Base-by-base conservation (phyloP, 2,797 vertebrate species). In the Sebastes alutus region DNA sequence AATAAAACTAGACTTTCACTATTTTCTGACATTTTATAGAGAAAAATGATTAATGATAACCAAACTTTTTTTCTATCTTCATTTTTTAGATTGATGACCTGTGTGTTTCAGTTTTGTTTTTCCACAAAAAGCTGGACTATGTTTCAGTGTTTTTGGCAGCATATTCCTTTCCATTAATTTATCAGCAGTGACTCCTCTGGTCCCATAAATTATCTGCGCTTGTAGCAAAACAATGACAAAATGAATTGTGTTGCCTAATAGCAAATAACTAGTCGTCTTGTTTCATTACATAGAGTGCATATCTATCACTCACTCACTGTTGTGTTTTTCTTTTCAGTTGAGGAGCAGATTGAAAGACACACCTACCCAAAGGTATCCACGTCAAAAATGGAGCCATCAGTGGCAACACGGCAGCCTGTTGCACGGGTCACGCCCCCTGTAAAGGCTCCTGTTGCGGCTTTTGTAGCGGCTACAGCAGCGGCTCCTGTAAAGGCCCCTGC, bases 321-420 rank as follows among this genome's bases (percentile, higher is more conserved):
- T 5, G 1, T 32, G 2, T 66, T 66, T 56, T 22, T 80, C 30
- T 5, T 23, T 75, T 80, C 84, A 98, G 98, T 99, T 77, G 97
- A 98, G 72, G 96, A 97, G 88, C 92, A 92, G 75, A 95, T 93
- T 16, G 93, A 97, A 79, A 80, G 92, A 2, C 56, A 82, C 3
- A 27, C 61, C 54, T 78, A 81, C 0, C 74, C 77, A n/a, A 76
- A 82, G 49, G 79, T 70, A n/a, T 78, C 92, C 33, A 32, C 77
- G 81, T 71, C 61, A 61, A 88, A 80, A 64, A 75, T 35, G 2
- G 83, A 94, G 61, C 64, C 88, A 2, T 56, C 85, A 22, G 83
- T 30, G 4, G 35, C 83, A 25, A 75, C 89, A 2, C 73, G 91
- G 5, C 80, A 90, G 0, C 77, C 93, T 0, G 85, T 72, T 5